Evolutionary conservation across 2,113 vertebrate genomes (phyloP).

Genomic region (Fregata magnificens): DNA sequence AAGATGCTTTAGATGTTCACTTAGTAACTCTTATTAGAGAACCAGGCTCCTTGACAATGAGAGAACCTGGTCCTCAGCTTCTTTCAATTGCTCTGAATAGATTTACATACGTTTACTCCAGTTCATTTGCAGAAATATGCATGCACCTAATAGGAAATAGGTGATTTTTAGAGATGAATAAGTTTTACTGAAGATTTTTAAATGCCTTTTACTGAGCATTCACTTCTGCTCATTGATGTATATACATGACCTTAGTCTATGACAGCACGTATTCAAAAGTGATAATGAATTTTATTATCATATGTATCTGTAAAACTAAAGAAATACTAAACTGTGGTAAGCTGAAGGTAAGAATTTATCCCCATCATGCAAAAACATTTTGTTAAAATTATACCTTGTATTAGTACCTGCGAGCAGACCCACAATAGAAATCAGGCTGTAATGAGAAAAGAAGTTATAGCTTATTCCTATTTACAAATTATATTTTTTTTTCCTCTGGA

Average conservation of each 20-base stretch:
- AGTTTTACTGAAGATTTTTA: not conserved
- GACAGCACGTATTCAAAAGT: not conserved
- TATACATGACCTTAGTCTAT: not conserved
- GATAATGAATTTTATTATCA: not conserved
- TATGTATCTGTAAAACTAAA: not conserved
- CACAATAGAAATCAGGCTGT: not conserved
- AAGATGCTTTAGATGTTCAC: not conserved
- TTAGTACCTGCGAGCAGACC: not conserved
- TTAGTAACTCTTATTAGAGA: not conserved
- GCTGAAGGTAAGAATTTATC: not conserved
- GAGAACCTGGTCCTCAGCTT: not conserved
- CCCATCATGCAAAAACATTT: rapidly evolving
- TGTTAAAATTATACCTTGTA: not conserved
- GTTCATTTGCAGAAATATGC: not conserved
- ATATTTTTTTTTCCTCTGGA: not conserved
- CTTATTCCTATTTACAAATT: not conserved
- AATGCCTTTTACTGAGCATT: not conserved
- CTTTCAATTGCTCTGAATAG: not conserved
- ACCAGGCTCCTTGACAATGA: not conserved
- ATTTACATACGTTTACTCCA: not conserved
- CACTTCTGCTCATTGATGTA: not conserved
- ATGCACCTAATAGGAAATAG: not conserved
- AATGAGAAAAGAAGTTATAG: not conserved
- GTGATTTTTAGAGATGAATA: not conserved
- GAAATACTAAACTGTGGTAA: not conserved